phyloP scores from a whole-genome alignment of 2,888 invertebrate species.

The Leptinotarsa tumamoca region DNA sequence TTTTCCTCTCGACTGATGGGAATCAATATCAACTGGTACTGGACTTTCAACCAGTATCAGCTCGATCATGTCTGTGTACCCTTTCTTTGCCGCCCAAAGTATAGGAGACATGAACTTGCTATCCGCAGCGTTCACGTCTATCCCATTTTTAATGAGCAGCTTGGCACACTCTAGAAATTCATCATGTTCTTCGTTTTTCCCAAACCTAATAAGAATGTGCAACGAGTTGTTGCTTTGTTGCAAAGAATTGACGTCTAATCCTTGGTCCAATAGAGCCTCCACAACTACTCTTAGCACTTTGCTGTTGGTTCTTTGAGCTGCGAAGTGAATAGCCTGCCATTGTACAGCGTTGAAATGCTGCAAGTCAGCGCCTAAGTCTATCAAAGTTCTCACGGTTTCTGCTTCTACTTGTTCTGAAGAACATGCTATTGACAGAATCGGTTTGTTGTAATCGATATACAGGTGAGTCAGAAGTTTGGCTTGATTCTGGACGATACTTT shows the following conservation, averaged over 20 bases:
- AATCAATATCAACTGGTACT: conserved; percentile 70
- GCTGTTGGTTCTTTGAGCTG: conserved; percentile 68
- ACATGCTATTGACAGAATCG: conserved; percentile 65
- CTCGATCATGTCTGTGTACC: conserved; percentile 69
- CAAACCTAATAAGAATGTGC: conserved; percentile 57
- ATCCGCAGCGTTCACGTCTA: conserved; percentile 55
- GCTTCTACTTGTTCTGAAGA: conserved; percentile 69
- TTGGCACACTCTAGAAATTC: conserved; percentile 53
- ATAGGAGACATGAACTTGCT: conserved; percentile 62
- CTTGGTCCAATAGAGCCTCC: conserved; percentile 59
- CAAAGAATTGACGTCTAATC: conserved; percentile 50
- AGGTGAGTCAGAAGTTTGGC: conserved; percentile 70
- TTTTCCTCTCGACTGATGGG: conserved; percentile 68
- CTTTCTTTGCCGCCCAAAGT: conserved; percentile 73
- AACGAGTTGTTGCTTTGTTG: conserved; percentile 60
- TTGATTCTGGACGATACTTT: conserved; percentile 67
- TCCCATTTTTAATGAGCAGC: conserved; percentile 53
- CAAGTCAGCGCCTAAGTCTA: conserved; percentile 73
- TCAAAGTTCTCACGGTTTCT: conserved; percentile 71
- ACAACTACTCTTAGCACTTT: conserved; percentile 67
- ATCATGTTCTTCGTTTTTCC: conserved; percentile 64
- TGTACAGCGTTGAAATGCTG: conserved; percentile 69
- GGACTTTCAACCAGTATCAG: conserved; percentile 69
- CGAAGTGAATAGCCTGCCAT: conserved; percentile 76
- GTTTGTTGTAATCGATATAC: conserved; percentile 71